Conservation (phyloP, 2,797 vertebrate species). For the Pelochelys cantorii region DNA sequence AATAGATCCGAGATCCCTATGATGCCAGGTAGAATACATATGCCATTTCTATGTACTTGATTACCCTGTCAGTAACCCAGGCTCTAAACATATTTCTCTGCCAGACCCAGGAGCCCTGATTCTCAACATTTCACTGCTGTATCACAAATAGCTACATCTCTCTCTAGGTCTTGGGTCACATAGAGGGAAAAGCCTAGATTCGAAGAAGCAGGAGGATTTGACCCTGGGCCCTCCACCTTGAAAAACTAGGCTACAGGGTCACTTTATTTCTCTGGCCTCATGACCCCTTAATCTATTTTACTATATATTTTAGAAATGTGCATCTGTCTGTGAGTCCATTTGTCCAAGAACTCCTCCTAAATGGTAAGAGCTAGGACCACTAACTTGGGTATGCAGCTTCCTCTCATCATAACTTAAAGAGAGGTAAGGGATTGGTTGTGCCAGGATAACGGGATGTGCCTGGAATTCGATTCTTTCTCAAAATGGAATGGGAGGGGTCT, state of each 20-base stretch:
- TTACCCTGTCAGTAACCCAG: background rate
- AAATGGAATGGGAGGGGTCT: too few relatives aligned
- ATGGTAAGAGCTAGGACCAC: too few relatives aligned
- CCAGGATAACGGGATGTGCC: too few relatives aligned
- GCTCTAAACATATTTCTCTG: background rate
- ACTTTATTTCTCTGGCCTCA: background rate
- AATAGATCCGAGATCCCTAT: background rate
- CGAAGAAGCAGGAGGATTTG: background rate
- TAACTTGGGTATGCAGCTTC: too few relatives aligned
- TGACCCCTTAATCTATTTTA: background rate
- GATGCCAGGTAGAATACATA: background rate
- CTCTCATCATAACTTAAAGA: too few relatives aligned
- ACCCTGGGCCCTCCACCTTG: background rate
- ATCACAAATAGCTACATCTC: background rate
- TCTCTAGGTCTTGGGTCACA: background rate
- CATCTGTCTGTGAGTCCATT: too few relatives aligned
- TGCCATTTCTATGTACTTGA: background rate
- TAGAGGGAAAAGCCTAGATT: background rate
- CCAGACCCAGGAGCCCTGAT: background rate
- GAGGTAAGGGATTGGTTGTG: too few relatives aligned
- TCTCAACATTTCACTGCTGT: background rate
- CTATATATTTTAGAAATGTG: too few relatives aligned
- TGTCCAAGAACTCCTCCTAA: too few relatives aligned
- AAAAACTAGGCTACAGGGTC: background rate
- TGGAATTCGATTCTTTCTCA: too few relatives aligned